phyloP scores from a whole-genome alignment of 2,113 vertebrate genomes.

The Callipepla californica region DNA sequence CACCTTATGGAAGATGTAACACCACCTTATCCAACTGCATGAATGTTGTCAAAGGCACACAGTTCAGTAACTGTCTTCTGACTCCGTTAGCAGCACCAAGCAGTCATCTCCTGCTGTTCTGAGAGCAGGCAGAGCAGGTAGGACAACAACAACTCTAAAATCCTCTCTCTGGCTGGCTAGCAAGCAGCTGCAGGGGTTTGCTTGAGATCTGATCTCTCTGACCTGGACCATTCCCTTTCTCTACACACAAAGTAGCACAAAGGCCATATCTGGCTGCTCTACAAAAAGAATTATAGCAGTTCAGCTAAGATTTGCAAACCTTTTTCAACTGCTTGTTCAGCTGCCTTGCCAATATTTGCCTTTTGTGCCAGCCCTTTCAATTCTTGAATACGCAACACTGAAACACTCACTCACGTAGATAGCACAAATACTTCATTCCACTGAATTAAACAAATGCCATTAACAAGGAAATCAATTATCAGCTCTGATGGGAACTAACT shows the following conservation, averaged over 20 bases:
- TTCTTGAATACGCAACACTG: neutral
- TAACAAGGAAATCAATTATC: neutral
- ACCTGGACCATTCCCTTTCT: neutral
- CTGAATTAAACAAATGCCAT: neutral
- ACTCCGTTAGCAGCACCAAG: neutral
- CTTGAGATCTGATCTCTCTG: neutral
- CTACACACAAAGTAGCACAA: neutral
- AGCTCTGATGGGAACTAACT: neutral
- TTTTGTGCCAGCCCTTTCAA: neutral
- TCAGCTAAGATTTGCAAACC: neutral
- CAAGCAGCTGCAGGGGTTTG: neutral
- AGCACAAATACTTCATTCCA: neutral
- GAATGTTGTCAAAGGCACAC: neutral
- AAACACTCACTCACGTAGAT: neutral
- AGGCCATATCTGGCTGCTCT: neutral
- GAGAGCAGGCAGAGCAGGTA: neutral
- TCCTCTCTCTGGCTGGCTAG: neutral
- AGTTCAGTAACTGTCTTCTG: neutral
- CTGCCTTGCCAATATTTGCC: neutral
- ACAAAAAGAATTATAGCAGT: neutral
- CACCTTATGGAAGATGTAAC: neutral
- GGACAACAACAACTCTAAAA: neutral
- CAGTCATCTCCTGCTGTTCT: neutral
- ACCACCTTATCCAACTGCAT: neutral
- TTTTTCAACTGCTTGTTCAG: conserved; percentile 28